These are phyloP conservation scores for Drepanosiphum platanoidis DNA, from an alignment of 2,888 invertebrate genomes.

Conservation along the genomic window DNA sequence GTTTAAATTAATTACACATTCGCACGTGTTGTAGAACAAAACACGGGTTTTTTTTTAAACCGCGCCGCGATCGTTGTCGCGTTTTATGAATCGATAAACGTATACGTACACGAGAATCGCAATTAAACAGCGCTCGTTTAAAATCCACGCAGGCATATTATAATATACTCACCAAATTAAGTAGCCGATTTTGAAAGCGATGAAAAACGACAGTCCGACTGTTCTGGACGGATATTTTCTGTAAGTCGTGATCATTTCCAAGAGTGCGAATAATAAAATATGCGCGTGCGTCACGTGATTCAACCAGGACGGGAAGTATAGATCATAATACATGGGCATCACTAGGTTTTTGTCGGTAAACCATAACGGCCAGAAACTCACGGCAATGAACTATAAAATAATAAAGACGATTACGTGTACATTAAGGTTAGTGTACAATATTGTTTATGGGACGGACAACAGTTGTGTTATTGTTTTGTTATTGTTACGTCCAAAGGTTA, in stretches of 20 bases:
- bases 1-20: not conserved
- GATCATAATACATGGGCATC: slow-evolving; percentile 83
- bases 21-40: not conserved
- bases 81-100: no score
- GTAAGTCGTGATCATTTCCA: slow-evolving; percentile 80
- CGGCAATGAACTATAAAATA: slow-evolving; percentile 76
- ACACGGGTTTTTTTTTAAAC: no score
- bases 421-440: no score
- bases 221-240: slow-evolving; percentile 77
- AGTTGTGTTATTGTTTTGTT: slow-evolving; percentile 9
- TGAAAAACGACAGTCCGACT: slow-evolving; percentile 23
- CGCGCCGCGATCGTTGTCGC: no score
- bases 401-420: slow-evolving; percentile 4
- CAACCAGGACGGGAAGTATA: slow-evolving; percentile 88
- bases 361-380: slow-evolving; percentile 91
- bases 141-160: not conserved
- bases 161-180: slow-evolving; percentile 74
- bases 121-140: not conserved
- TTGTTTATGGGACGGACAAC: no score
- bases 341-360: slow-evolving; percentile 89
- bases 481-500: no score
- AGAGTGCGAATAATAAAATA: slow-evolving; percentile 79
- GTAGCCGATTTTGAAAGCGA: slow-evolving; percentile 24
- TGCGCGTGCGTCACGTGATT: slow-evolving; percentile 94
- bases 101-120: not conserved